Base-by-base conservation (phyloP, 1,140 invertebrate species). In the Drosophila equinoxialis region DNA sequence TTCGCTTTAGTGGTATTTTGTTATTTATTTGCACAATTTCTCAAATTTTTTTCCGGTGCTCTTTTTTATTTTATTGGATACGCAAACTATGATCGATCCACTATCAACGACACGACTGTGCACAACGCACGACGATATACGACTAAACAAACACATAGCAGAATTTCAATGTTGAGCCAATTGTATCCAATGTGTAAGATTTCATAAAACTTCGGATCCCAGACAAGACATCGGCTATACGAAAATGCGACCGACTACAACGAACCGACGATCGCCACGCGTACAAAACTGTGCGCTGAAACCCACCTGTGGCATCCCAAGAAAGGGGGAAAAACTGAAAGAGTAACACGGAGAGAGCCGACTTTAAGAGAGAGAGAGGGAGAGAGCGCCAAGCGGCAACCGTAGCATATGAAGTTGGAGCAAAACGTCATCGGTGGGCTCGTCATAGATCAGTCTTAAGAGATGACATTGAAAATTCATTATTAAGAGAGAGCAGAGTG, bases 241-340 rank as follows among this genome's bases (percentile, higher is more conserved):
- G 30, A 30, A 30, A 30, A 5, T 30, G 30, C 30, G 30, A 6
- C 30, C 30, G 30, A 30, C 30, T 30, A 30, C 30, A 39, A 35
- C 67, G 58, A 77, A 81, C 76, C 65, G 67, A 69, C 8, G 83
- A 86, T 79, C 83, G 83, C 83, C 83, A 86, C 83, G 83, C 71
- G 72, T 71, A 66, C 82, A 82, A 77, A 60, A 58, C 65, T 35
- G 42, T 23, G 61, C 41, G 41, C 10, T 14, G 42, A 57, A 64
- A 62, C 57, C 35, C 48, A 77, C 74, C 68, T 75, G 74, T 37
- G 20, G 20, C 20, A 5, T 11, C 0, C 3, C 14, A 20, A 8
- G 8, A 13, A 37, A 6, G n/a, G 20, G 59, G 20, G 59, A 4
- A 11, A 17, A 26, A 11, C 13, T 13, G 14, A 41, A 26, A 13